Evolutionary conservation across 2,113 vertebrate genomes (phyloP), one percentile per base, ranked within the genome.

Genomic region (western clawed frog (Xenopus tropicalis)): DNA sequence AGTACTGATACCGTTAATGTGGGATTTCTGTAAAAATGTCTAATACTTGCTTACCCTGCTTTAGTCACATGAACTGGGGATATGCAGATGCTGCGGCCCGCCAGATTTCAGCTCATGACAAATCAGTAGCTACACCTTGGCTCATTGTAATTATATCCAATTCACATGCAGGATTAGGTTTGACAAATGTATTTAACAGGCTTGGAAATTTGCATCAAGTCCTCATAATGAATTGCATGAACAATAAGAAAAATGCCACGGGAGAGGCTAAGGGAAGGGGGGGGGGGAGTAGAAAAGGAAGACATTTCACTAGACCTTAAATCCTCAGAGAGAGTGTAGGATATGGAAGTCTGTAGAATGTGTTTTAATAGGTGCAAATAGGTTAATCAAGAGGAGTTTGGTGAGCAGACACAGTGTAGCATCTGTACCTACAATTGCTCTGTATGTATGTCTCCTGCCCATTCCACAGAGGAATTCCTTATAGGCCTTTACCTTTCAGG

Each of bases 191-290:
- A 0, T 78, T 74, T 54, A 59, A 78, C 76, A 16, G 46, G 23
- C 73, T 10, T n/a, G 79, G 74, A 78, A 81, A 80, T 77, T 73
- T 72, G 25, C 64, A 79, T 77, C 79, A 54, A 66, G 82, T 79
- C 83, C 78, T 79, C 78, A 71, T 67, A 65, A 69, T 78, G 76
- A 81, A 80, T 85, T 74, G 54, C 74, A 37, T 22, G 77, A 77
- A 79, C 77, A 73, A 72, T 62, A 68, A 63, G 79, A 42, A 71
- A 68, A 73, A 57, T 25, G 62, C 46, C 51, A 63, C 25, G 37
- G 66, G 25, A 52, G 69, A 69, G 59, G 69, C 61, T 8, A 37
- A 37, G 29, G 29, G 29, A 37, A 37, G 29, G 44, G 16, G 44
- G 77, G 78, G 73, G 57, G 66, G 12, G 66, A 56, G 48, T 12